Evolutionary conservation across 1,140 invertebrate genomes (phyloP).

Genomic region (Protaetia brevitarsis): DNA sequence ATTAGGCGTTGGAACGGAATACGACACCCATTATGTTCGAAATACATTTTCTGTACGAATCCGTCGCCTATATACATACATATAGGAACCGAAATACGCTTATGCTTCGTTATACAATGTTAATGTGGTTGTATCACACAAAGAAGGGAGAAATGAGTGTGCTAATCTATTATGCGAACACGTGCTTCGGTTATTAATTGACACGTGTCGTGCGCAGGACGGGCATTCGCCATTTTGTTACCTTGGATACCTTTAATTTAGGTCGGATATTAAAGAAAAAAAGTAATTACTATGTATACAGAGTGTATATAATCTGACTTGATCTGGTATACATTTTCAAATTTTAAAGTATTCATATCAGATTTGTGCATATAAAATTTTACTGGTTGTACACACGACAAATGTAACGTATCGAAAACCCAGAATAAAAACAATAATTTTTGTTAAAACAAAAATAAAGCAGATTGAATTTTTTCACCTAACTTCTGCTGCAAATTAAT

Average conservation of each 20-base stretch:
- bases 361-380: no score
- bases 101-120: neutral
- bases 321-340: no score
- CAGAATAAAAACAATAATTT: no score
- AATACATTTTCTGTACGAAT: slow-evolving; percentile 19
- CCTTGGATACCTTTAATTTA: slow-evolving; percentile 15
- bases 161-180: slow-evolving; percentile 19
- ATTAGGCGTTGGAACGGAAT: slow-evolving; percentile 23
- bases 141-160: slow-evolving; percentile 18
- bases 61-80: neutral
- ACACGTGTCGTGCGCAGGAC: slow-evolving; percentile 16
- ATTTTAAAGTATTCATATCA: no score
- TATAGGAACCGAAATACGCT: neutral
- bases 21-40: slow-evolving; percentile 21
- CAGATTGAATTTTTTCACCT: no score
- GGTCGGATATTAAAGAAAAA: neutral
- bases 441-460: no score
- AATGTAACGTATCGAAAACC: no score
- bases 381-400: no score
- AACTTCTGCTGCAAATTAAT: no score
- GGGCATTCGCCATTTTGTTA: slow-evolving; percentile 16
- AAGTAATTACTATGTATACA: neutral
- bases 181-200: slow-evolving; percentile 13
- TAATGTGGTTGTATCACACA: neutral
- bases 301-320: no score